Base-by-base conservation (phyloP, 2,113 vertebrate genomes). In the Vidua chalybeata region DNA sequence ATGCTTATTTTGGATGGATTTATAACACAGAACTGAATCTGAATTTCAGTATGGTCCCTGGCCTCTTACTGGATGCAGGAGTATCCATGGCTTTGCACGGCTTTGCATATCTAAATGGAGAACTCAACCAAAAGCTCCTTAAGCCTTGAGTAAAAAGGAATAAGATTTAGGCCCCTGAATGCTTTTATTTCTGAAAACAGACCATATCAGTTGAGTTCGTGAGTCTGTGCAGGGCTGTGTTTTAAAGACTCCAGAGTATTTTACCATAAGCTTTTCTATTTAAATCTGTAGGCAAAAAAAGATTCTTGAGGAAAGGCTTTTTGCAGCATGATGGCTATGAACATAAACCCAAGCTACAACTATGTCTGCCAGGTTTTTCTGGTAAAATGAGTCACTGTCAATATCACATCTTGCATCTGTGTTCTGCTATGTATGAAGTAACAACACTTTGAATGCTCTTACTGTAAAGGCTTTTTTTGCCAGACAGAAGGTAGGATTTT, bases 171-270 rank as follows among this genome's bases (percentile, higher is more conserved):
- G 20, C 22, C 26, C 4, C 17, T 68, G 64, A 69, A 84, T 26
- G 15, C 28, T 68, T 35, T 68, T 69, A 31, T 43, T 77, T 87
- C 61, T 61, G 26, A 77, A 80, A 92, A 61, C 27, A 52, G 9
- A 58, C 17, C 2, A 1, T 31, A 55, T 45, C 48, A 80, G n/a
- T 27, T 14, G 12, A 66, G 28, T 33, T 52, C 0, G 1, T 59
- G 30, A 69, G 33, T 37, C 33, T 91, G 64, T 56, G 23, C 20
- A 89, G 33, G 20, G 30, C 49, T 52, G 4, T 49, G 16, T 49
- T 94, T 67, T 62, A 56, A 78, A 41, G 21, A 90, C 13, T 35
- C 20, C 21, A 18, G 20, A 66, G 31, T 35, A 61, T 76, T 80
- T 91, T 68, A 55, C 49, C 41, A 13, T 33, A 80, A 76, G 20